Conservation (phyloP, 2,113 vertebrate genomes). For the Miniopterus natalensis region DNA sequence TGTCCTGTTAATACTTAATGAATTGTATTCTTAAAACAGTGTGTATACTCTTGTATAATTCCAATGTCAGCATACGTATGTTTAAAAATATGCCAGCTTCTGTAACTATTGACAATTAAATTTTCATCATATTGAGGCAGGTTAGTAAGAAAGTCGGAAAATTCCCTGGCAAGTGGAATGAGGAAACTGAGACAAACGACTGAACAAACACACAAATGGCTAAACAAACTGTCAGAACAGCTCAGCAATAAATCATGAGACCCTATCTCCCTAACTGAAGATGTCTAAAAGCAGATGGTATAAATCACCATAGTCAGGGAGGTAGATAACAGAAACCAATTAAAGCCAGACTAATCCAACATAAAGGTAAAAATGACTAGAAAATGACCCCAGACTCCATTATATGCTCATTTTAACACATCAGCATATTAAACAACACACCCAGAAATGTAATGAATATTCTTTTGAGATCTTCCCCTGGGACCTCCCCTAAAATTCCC, state of each 20-base stretch:
- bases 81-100: not conserved
- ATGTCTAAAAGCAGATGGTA: not conserved
- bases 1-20: slow-evolving; percentile 6
- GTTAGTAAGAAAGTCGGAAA: not conserved
- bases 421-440: not conserved
- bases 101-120: not conserved
- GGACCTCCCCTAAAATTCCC: not conserved
- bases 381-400: not conserved
- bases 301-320: not conserved
- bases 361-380: not conserved
- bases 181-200: not conserved
- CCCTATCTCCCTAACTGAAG: not conserved
- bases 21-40: slow-evolving; percentile 65
- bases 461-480: not conserved
- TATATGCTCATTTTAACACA: not conserved
- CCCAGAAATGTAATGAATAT: not conserved
- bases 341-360: not conserved
- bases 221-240: not conserved
- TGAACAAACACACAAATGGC: not conserved
- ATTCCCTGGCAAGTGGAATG: not conserved
- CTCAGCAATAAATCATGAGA: not conserved
- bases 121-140: not conserved
- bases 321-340: not conserved
- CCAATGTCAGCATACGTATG: not conserved
- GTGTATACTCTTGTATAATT: slow-evolving; percentile 62